Percentiles rank a stretch among this genome's conserved stretches.
Conservation (phyloP, 2,113 vertebrate species). For the Peucedramus taeniatus region DNA sequence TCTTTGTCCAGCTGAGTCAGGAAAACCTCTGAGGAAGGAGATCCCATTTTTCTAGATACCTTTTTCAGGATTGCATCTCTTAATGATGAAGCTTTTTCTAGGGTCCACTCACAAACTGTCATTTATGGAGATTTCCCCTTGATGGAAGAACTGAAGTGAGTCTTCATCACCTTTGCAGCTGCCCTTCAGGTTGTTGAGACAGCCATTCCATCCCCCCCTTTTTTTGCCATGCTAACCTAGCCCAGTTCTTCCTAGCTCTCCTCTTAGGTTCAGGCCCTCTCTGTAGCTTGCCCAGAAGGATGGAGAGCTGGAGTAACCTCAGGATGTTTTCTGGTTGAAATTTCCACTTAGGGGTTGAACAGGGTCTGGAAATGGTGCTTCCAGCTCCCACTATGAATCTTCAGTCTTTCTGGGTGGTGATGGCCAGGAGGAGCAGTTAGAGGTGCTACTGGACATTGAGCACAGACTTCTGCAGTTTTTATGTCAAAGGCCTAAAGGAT, state of each 20-base stretch:
- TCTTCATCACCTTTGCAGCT: neutral
- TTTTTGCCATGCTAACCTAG: neutral
- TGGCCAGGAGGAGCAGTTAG: neutral
- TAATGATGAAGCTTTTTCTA: neutral
- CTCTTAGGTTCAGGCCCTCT: neutral
- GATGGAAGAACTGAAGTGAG: neutral
- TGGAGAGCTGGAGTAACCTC: neutral
- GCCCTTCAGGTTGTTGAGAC: neutral
- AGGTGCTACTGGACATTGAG: neutral
- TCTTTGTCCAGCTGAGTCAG: neutral
- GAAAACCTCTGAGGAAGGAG: neutral
- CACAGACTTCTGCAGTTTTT: neutral
- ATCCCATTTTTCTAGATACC: neutral
- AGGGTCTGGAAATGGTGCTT: neutral
- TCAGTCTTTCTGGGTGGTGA: neutral
- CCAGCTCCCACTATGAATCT: neutral
- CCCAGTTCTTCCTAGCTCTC: neutral
- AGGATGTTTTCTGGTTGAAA: neutral
- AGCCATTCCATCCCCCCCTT: accelerated
- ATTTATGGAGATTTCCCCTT: neutral
- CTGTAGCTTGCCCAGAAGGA: neutral
- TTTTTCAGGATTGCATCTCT: neutral
- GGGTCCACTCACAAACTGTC: neutral
- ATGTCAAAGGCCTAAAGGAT: neutral
- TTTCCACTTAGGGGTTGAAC: neutral